Percentiles rank a stretch among this genome's conserved stretches.
phyloP scores from a whole-genome alignment of 2,888 invertebrate species.

The Idaea dimidiata region DNA sequence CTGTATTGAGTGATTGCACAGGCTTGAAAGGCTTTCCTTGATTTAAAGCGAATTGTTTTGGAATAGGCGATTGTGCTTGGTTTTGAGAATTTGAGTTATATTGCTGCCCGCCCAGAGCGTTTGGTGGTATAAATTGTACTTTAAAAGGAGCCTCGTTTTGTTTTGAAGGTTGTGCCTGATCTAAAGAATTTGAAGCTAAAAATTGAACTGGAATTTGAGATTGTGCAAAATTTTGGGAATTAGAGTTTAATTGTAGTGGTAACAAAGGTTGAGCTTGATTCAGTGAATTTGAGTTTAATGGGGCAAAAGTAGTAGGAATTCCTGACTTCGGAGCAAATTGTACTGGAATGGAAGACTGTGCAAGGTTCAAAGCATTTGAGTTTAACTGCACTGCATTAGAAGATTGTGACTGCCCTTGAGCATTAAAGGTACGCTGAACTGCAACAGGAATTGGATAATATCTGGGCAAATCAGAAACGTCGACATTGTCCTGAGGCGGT shows the following conservation, averaged over 20 bases:
- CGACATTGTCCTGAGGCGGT: not conserved
- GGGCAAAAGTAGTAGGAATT: not conserved
- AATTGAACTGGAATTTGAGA: constrained; percentile 2
- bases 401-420: not conserved
- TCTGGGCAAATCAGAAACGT: not conserved
- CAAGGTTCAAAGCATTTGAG: not conserved
- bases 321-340: not conserved
- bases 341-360: not conserved
- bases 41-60: not conserved
- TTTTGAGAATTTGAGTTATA: not conserved
- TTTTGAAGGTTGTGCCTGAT: constrained; percentile 5
- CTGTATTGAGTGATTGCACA: not conserved
- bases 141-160: constrained; percentile 7
- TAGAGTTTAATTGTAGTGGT: not conserved
- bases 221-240: constrained; percentile 9
- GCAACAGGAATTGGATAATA: not conserved
- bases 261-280: not conserved
- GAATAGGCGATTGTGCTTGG: not conserved
- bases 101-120: not conserved
- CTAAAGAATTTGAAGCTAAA: constrained; percentile 8
- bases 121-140: constrained; percentile 6
- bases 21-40: too few species aligned
- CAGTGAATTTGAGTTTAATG: not conserved
- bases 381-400: not conserved
- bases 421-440: not conserved